phyloP scores from a whole-genome alignment of 2,113 vertebrate species.

The Nycticryphes semicollaris region DNA sequence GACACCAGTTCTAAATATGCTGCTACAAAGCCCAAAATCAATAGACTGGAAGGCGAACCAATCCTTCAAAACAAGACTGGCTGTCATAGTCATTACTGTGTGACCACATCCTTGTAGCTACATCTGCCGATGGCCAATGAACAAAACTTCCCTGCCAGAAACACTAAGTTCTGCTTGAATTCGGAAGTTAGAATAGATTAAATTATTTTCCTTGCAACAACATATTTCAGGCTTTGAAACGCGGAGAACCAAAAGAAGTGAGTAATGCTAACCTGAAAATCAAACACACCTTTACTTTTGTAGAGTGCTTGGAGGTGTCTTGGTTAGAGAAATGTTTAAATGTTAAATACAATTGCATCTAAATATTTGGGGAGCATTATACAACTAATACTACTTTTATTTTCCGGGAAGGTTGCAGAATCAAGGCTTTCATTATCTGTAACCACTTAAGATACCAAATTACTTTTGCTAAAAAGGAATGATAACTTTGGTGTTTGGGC shows the following conservation, averaged over 20 bases:
- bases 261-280: background rate
- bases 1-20: background rate
- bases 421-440: slow-evolving; percentile 26
- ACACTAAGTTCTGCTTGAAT: background rate
- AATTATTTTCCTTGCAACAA: background rate
- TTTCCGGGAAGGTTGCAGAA: slow-evolving; percentile 18
- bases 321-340: background rate
- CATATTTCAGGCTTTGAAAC: background rate
- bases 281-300: background rate
- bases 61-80: background rate
- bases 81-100: background rate
- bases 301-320: accelerated
- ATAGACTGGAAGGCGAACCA: background rate
- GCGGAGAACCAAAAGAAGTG: background rate
- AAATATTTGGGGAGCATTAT: slow-evolving; percentile 1
- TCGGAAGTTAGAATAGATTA: background rate
- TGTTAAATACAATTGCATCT: background rate
- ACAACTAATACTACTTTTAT: background rate
- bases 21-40: background rate
- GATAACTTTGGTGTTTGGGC: slow-evolving; percentile 52
- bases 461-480: slow-evolving; percentile 47
- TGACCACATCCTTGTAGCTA: background rate
- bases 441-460: slow-evolving; percentile 36
- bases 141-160: background rate
- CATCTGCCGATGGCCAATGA: background rate